Base-by-base conservation (phyloP, 2,113 vertebrate genomes). In the Python bivittatus region DNA sequence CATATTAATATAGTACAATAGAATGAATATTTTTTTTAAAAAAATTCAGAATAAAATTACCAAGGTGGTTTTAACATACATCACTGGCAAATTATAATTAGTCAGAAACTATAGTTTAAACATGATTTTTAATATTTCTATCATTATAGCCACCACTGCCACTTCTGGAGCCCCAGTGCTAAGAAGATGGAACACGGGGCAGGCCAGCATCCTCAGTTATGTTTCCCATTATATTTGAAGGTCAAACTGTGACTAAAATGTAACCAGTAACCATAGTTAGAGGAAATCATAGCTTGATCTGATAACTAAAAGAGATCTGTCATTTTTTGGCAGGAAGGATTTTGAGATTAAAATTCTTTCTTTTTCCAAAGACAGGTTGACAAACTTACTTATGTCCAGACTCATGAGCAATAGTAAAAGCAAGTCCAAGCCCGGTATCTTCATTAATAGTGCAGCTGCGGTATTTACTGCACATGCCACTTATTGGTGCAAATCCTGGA, bases 391-490 rank as follows among this genome's bases (percentile, higher is more conserved):
- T 99, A 97, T 99, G 99, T 94, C 99, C 99, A 17, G 98, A 99
- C 95, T 99, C 99, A 20, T 99, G 99, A 15, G 99, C 99, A 9
- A 99, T 98, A 91, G 99, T 99, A 96, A 99, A 99, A 3, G 99
- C 99, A 92, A 99, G 96, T 27, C 98, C 98, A 0, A 99, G 97
- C 1, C 99, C 99, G 0, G 98, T 98, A 92, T 99, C 99, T 94
- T 99, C 98, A 57, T 99, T 99, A 22, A 99, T 90, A 0, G 99
- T 99, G 38, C 99, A 99, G 96, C 99, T 99, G 27, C 99, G 97
- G 93, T 99, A 99, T 94, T 98, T 99, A 94, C 98, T 99, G 90
- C 98, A 99, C 99, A 99, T 99, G n/a, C 99, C 98, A 56, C 98
- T 99, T 57, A 99, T 99, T 33, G 99, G 98, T 4, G 99, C 99